Conservation (phyloP, 2,888 invertebrate genomes). For the Cephus pygmeus region DNA sequence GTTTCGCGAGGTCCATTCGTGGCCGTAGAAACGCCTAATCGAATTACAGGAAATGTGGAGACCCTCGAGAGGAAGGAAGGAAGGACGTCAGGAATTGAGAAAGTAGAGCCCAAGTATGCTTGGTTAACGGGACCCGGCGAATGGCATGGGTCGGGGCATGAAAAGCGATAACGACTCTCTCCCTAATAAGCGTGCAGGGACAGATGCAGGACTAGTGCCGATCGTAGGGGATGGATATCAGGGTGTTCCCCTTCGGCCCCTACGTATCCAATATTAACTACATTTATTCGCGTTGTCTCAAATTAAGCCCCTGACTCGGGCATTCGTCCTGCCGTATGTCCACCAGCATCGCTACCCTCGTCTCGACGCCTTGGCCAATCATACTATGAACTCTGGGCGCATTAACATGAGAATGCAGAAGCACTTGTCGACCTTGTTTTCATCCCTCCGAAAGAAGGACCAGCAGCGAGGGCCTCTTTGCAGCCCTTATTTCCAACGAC, state of each 20-base stretch:
- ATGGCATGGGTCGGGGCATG: background rate
- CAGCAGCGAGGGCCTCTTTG: conserved; percentile 38
- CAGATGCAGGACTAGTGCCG: conserved; percentile 55
- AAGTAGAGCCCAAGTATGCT: background rate
- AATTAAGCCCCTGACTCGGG: conserved; percentile 54
- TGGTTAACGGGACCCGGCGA: background rate
- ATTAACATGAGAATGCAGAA: conserved; percentile 22
- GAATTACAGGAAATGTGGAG: conserved; percentile 48
- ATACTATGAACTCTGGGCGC: conserved; percentile 48
- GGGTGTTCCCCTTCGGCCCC: conserved; percentile 21
- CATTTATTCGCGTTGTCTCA: conserved; percentile 65
- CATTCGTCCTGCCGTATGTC: conserved; percentile 38
- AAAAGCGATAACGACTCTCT: background rate
- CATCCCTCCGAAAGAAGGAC: background rate
- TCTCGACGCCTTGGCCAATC: conserved; percentile 27
- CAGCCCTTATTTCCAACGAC: conserved; percentile 35
- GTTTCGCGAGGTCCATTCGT: background rate
- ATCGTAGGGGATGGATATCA: conserved; percentile 37
- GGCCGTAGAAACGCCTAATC: conserved; percentile 57
- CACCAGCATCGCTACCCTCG: conserved; percentile 19
- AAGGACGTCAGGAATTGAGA: background rate
- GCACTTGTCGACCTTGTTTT: background rate
- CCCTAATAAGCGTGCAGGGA: conserved; percentile 43
- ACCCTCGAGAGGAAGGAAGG: background rate
- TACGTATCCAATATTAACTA: conserved; percentile 63